These are phyloP conservation scores for Octopus sinensis DNA, from an alignment of 1,140 invertebrate genomes.

Conservation along the genomic window DNA sequence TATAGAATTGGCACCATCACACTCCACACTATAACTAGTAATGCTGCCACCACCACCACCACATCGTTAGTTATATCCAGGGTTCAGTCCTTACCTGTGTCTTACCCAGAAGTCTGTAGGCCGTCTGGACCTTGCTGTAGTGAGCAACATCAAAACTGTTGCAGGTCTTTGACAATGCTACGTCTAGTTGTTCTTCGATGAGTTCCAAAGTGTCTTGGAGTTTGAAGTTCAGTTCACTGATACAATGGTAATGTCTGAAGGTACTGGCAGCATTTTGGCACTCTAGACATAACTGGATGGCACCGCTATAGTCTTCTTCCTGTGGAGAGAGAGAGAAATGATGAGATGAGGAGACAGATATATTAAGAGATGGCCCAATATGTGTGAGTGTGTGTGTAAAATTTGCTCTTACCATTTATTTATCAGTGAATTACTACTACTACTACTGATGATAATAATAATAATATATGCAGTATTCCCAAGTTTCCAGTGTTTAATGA, in stretches of 20 bases:
- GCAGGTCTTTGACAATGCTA: slow-evolving; percentile 74
- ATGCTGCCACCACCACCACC: neutral
- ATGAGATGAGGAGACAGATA: neutral
- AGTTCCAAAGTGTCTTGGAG: slow-evolving; percentile 87
- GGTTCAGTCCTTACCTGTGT: slow-evolving; percentile 44
- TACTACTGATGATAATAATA: no score
- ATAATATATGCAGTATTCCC: no score
- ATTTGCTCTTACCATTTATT: no score
- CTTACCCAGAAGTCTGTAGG: slow-evolving; percentile 67
- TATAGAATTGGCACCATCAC: neutral
- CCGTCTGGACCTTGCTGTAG: slow-evolving; percentile 70
- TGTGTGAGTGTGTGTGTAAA: no score
- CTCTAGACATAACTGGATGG: slow-evolving; percentile 82
- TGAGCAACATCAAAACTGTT: slow-evolving; percentile 48
- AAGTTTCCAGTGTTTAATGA: no score
- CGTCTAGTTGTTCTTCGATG: slow-evolving; percentile 88
- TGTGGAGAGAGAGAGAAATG: slow-evolving; percentile 22
- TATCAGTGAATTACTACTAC: no score
- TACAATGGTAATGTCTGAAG: slow-evolving; percentile 52
- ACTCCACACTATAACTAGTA: neutral
- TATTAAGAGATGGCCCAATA: no score
- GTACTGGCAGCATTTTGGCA: slow-evolving; percentile 76
- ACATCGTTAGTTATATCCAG: neutral
- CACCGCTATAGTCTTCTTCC: slow-evolving; percentile 83
- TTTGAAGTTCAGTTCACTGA: slow-evolving; percentile 69